These are phyloP conservation scores for Eulemur albifrons DNA, from an alignment of 2,797 vertebrate genomes.

Conservation along the genomic window DNA sequence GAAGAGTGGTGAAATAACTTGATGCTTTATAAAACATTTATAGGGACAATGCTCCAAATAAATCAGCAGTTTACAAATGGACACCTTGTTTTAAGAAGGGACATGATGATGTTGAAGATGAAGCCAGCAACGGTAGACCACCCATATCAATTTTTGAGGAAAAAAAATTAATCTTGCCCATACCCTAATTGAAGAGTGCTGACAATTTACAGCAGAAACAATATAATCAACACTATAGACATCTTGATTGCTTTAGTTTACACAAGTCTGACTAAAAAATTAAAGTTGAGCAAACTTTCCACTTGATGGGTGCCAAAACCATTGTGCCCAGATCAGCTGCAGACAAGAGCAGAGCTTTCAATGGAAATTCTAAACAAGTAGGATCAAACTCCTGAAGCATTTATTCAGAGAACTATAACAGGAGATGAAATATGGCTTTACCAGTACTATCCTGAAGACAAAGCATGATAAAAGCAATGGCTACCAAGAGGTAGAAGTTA, in stretches of 20 bases:
- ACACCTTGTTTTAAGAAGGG: too few relatives aligned
- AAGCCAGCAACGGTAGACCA: not conserved
- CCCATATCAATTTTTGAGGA: not conserved
- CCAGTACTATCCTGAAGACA: not conserved
- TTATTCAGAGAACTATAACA: not conserved
- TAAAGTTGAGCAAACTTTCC: not conserved
- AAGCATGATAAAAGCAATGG: not conserved
- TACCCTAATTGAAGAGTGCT: not conserved
- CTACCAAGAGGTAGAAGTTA: not conserved
- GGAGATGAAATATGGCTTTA: not conserved
- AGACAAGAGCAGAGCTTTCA: not conserved
- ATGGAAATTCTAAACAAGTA: not conserved
- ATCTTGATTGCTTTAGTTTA: not conserved
- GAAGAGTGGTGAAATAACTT: too few relatives aligned
- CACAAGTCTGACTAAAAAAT: not conserved
- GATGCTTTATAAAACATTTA: too few relatives aligned
- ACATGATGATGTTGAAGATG: too few relatives aligned
- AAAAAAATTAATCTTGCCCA: not conserved
- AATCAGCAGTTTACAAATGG: too few relatives aligned
- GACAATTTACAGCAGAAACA: not conserved
- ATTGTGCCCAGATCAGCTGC: not conserved
- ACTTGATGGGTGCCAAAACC: not conserved
- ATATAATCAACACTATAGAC: not conserved
- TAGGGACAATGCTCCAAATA: too few relatives aligned
- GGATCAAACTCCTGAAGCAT: not conserved